These are phyloP conservation scores for Rousettus leschenaultii DNA, from an alignment of 2,113 vertebrate genomes.

Conservation along the genomic window DNA sequence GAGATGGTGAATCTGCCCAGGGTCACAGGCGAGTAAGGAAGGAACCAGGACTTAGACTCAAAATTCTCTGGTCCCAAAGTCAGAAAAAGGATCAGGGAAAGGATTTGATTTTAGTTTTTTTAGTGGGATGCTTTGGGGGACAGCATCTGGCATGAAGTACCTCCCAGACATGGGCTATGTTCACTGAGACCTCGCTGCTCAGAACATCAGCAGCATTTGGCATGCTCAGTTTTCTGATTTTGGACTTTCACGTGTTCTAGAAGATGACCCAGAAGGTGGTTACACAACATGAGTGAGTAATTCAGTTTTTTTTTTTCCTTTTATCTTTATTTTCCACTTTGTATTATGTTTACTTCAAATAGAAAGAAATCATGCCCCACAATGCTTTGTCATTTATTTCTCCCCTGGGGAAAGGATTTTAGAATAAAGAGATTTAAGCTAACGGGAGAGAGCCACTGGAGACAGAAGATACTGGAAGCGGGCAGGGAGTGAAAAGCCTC, in stretches of 20 bases:
- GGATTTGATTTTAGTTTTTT: too few species aligned
- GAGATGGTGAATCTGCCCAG: background rate
- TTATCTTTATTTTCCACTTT: background rate
- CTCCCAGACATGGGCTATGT: slow-evolving; percentile 93
- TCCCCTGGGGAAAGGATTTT: background rate
- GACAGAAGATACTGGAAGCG: background rate
- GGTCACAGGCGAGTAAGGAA: background rate
- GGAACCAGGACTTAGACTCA: background rate
- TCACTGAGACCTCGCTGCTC: slow-evolving; percentile 88
- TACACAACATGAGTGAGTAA: slow-evolving; percentile 88
- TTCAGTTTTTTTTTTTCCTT: background rate
- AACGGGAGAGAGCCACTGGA: background rate
- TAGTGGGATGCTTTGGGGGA: slow-evolving; percentile 90
- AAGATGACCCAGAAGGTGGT: slow-evolving; percentile 90
- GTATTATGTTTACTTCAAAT: background rate
- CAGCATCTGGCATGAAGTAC: slow-evolving; percentile 92
- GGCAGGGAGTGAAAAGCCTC: background rate
- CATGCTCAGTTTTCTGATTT: slow-evolving; percentile 98
- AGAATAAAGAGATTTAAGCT: background rate
- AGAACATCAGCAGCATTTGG: slow-evolving; percentile 95
- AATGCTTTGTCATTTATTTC: background rate
- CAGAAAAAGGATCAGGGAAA: background rate
- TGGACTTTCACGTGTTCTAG: slow-evolving; percentile 94
- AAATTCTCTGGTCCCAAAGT: background rate
- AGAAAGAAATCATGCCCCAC: background rate